Conservation (phyloP, 2,113 vertebrate species). For the Trachemys scripta region DNA sequence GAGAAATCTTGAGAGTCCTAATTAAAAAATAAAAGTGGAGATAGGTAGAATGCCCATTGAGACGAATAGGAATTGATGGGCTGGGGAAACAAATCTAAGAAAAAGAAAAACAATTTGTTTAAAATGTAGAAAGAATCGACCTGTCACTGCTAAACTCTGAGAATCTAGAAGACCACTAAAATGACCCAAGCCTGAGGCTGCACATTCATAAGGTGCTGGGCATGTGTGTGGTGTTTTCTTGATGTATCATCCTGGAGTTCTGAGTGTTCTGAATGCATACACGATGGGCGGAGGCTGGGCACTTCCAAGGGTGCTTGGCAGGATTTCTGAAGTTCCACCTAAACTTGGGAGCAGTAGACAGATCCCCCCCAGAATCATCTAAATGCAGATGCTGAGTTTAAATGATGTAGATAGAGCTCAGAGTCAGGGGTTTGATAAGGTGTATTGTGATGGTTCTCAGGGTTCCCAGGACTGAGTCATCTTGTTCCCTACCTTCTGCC, state of each 20-base stretch:
- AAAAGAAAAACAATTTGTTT: neutral
- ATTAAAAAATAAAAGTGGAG: neutral
- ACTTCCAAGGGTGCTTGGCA: neutral
- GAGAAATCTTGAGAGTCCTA: neutral
- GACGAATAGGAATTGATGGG: neutral
- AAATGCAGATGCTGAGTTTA: neutral
- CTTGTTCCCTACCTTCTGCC: too few relatives aligned
- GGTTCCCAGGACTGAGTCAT: neutral
- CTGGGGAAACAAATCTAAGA: neutral
- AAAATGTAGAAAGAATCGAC: neutral
- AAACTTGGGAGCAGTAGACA: neutral
- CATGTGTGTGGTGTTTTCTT: accelerated
- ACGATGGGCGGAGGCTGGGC: neutral
- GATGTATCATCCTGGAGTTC: neutral
- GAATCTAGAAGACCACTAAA: neutral
- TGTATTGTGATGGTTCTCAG: neutral
- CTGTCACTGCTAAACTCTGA: accelerated
- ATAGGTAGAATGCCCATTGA: neutral
- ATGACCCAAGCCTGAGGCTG: accelerated
- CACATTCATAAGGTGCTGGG: neutral
- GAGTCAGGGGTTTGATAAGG: neutral
- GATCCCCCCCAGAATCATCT: neutral
- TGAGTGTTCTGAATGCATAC: neutral
- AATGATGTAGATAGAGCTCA: neutral
- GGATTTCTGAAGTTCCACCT: neutral